Conservation (phyloP, 2,113 vertebrate species). For the Panthera uncia region DNA sequence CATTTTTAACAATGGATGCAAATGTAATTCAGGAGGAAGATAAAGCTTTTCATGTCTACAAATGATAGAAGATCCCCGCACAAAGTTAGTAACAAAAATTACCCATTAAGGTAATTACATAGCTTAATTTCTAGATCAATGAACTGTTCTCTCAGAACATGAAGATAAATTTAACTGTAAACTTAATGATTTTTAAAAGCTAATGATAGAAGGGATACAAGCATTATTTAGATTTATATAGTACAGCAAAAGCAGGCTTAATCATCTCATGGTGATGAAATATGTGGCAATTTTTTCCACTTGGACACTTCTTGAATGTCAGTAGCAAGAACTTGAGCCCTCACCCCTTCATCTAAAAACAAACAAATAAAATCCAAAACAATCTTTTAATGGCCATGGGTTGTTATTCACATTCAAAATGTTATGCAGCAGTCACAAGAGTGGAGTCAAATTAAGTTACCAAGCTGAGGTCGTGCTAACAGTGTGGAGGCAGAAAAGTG, state of each 20-base stretch:
- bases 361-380: not conserved
- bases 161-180: conserved; percentile 41
- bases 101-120: conserved; percentile 8
- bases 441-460: not conserved
- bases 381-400: not conserved
- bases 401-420: not conserved
- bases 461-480: not conserved
- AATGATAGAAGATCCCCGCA: conserved; percentile 14
- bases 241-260: not conserved
- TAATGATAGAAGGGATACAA: not conserved
- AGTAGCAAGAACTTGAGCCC: not conserved
- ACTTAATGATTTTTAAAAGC: conserved; percentile 50
- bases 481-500: not conserved
- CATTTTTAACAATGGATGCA: not conserved
- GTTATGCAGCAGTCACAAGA: not conserved
- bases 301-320: not conserved
- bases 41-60: not conserved
- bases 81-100: conserved; percentile 51
- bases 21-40: not conserved
- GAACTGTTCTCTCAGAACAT: not conserved
- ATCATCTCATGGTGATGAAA: not conserved
- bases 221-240: conserved; percentile 31
- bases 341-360: not conserved
- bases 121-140: conserved; percentile 50
- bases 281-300: not conserved